phyloP scores from a whole-genome alignment of 1,140 invertebrate genomes.

The Mylabris phalerata region DNA sequence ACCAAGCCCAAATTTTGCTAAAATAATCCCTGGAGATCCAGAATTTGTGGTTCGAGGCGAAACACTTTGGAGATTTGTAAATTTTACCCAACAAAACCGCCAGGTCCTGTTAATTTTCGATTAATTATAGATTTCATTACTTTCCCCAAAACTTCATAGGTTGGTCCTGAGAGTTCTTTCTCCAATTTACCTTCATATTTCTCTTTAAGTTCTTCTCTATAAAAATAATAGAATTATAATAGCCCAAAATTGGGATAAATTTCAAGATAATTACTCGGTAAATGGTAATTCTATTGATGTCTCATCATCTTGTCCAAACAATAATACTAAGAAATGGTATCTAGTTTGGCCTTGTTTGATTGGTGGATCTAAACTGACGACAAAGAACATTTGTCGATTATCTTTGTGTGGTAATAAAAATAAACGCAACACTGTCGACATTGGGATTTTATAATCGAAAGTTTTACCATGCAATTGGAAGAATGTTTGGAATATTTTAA shows the following conservation, averaged over 20 bases:
- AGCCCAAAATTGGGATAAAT: background rate
- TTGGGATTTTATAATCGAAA: slow-evolving; percentile 99
- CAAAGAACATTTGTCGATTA: slow-evolving; percentile 96
- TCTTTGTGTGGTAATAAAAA: slow-evolving; percentile 97
- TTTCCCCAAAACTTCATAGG: slow-evolving; percentile 92
- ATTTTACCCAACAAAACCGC: slow-evolving; percentile 78
- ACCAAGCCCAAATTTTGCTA: no score
- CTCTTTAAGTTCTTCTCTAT: slow-evolving; percentile 79
- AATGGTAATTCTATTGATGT: slow-evolving; percentile 88
- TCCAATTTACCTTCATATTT: slow-evolving; percentile 92
- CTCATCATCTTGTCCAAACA: slow-evolving; percentile 94
- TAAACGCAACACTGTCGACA: slow-evolving; percentile 88
- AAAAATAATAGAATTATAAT: slow-evolving; percentile 34
- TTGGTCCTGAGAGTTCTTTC: slow-evolving; percentile 86
- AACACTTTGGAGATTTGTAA: background rate
- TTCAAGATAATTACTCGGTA: slow-evolving; percentile 63
- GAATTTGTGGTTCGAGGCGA: no score
- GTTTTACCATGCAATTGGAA: slow-evolving; percentile 99
- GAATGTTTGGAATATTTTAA: slow-evolving; percentile 96
- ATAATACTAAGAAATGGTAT: slow-evolving; percentile 89
- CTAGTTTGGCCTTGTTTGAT: slow-evolving; percentile 99
- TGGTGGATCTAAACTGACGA: slow-evolving; percentile 97
- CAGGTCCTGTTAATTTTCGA: slow-evolving; percentile 91
- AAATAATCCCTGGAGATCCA: no score
- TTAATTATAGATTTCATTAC: slow-evolving; percentile 95